Base-by-base conservation (phyloP, 1,140 invertebrate species). In the Bombus waltoni region DNA sequence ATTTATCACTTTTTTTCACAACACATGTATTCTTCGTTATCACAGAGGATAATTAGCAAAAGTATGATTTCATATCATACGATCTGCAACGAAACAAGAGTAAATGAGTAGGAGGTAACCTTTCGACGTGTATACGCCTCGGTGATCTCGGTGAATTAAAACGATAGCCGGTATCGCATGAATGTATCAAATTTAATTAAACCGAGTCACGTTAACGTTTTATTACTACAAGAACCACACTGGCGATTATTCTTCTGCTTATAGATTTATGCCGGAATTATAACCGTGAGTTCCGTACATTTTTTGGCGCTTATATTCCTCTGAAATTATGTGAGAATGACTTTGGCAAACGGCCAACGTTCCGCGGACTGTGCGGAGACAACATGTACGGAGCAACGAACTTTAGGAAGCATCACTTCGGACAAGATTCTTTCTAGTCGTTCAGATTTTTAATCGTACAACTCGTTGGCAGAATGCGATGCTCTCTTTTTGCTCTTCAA, bases 251-350 rank as follows among this genome's bases (percentile, higher is more conserved):
- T 62, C 65, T 76, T 83, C 44, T 9, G 44, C 3, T 68, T 76
- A 83, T 84, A 66, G 66, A 76, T 89, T 76, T 80, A 88, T 79
- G n/a, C 66, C 65, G 28, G 80, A 83, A 76, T 86, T 65, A 73
- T 80, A 57, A 74, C n/a, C 66, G 44, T 25, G 57, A 65, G 80
- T 75, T 68, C 66, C 80, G 68, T 87, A 66, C 88, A 88, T 86
- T 88, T 88, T 79, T 88, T 83, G 83, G 85, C 78, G 44, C 80
- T 88, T 79, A 68, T 90, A 81, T 77, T 79, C 87, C n/a, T 75
- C 66, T 62, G 87, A 81, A 91, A 91, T 91, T 88, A 91, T 90
- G 89, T 87, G 90, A 91, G 89, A 90, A 91, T 91, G 89, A 90
- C 89, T 90, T 87, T 91, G 89, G 90, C 90, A 83, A 62, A 44